Conservation (phyloP, 35 echinoderm and acorn worm species). For the Patiria miniata region DNA sequence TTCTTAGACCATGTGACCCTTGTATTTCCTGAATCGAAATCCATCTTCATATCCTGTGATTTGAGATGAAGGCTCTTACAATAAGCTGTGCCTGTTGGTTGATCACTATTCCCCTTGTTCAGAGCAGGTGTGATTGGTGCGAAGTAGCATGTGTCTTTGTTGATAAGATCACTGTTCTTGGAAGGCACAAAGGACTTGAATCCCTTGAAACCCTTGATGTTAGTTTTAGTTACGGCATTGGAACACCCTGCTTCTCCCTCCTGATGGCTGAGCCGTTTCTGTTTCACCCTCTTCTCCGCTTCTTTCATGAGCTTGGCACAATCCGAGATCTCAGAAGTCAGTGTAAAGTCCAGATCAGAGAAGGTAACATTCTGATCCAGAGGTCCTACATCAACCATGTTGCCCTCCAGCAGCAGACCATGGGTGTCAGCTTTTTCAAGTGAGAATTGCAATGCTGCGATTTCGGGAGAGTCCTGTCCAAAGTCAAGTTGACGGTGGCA, state of each 20-base stretch:
- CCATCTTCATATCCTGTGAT: no score
- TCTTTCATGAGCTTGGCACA: constrained; percentile 73
- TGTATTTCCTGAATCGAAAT: not conserved
- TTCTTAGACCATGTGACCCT: not conserved
- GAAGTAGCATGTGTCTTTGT: no score
- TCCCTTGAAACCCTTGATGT: no score
- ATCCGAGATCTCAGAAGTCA: constrained; percentile 78
- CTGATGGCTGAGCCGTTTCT: constrained; percentile 12
- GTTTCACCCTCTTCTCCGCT: constrained; percentile 51
- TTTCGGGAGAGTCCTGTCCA: not conserved
- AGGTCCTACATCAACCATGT: not conserved
- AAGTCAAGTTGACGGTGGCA: constrained; percentile 15
- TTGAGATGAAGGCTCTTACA: no score
- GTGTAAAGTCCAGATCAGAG: constrained; percentile 55
- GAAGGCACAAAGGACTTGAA: no score
- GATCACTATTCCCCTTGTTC: no score
- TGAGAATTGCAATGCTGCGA: not conserved
- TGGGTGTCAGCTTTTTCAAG: not conserved
- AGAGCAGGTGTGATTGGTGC: no score
- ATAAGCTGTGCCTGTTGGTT: no score
- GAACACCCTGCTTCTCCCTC: not conserved
- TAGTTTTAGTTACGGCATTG: not conserved
- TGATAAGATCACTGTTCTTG: no score
- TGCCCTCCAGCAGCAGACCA: not conserved
- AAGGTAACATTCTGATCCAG: constrained; percentile 32